These are phyloP conservation scores for Geotrypetes seraphini DNA, from an alignment of 2,797 vertebrate genomes.

Conservation along the genomic window DNA sequence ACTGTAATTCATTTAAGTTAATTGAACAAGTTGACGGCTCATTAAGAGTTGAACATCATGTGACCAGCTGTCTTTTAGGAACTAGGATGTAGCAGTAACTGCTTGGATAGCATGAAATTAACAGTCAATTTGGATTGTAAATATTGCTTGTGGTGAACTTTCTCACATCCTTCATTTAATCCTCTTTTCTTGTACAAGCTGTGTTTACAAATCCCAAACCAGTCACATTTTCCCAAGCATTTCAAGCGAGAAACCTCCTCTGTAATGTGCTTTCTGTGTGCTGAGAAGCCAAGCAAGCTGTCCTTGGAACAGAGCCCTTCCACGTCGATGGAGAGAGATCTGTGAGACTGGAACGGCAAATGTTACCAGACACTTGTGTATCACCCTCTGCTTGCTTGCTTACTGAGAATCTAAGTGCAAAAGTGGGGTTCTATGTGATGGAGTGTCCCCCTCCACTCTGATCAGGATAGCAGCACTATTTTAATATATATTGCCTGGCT, in stretches of 20 bases:
- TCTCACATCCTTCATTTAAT: constrained; percentile 34
- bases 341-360: not conserved
- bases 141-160: constrained; percentile 36
- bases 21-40: constrained; percentile 7
- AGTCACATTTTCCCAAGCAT: constrained; percentile 31
- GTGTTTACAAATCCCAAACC: constrained; percentile 32
- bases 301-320: too few relatives aligned
- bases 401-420: too few relatives aligned
- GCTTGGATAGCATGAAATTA: constrained; percentile 53
- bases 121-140: constrained; percentile 53
- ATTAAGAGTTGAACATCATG: constrained; percentile 11
- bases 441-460: too few relatives aligned
- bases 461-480: too few relatives aligned
- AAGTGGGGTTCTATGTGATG: too few relatives aligned
- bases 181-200: constrained; percentile 36
- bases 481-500: too few relatives aligned
- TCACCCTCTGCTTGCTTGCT: too few relatives aligned
- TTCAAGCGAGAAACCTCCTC: constrained; percentile 25
- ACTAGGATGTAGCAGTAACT: constrained; percentile 30
- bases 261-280: constrained; percentile 1
- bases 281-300: constrained; percentile 23
- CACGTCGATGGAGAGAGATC: not conserved
- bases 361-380: too few relatives aligned
- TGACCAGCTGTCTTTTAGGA: constrained; percentile 27
- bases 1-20: constrained; percentile 6